Evolutionary conservation across 1,140 invertebrate genomes (phyloP).

Genomic region (Lasaia peninsularis): DNA sequence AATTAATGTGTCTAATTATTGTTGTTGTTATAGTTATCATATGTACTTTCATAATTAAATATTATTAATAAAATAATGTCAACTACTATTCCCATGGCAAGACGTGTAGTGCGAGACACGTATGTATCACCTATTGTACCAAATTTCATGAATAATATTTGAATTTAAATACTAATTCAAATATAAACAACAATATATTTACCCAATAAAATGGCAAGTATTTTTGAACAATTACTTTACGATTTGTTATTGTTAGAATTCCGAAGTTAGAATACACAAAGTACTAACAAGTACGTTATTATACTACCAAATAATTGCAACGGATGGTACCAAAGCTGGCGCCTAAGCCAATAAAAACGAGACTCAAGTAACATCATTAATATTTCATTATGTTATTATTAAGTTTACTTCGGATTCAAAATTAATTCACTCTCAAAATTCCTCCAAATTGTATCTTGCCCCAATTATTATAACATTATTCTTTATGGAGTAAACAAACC

Average conservation of each 20-base stretch:
- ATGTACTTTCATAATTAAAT: no score
- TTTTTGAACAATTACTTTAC: no score
- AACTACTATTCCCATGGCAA: no score
- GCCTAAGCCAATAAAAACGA: slow-evolving; percentile 13
- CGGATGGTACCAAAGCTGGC: background rate
- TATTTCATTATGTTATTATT: slow-evolving; percentile 36
- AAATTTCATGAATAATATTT: no score
- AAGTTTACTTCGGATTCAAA: slow-evolving; percentile 48
- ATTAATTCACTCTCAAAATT: slow-evolving; percentile 71
- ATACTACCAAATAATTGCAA: slow-evolving; percentile 10
- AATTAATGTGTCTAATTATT: no score
- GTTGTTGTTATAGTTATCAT: no score
- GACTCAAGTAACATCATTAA: slow-evolving; percentile 16
- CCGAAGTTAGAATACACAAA: background rate
- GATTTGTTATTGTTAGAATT: background rate
- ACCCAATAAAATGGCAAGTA: no score
- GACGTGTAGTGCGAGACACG: no score
- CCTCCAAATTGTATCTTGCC: slow-evolving; percentile 65
- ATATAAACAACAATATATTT: no score
- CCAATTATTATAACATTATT: slow-evolving; percentile 74
- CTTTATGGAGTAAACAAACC: slow-evolving; percentile 72
- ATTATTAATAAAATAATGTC: no score
- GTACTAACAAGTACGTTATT: background rate
- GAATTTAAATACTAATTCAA: no score
- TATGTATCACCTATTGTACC: no score